These are phyloP conservation scores for Indicator indicator DNA, from an alignment of 2,113 vertebrate genomes.

Conservation along the genomic window DNA sequence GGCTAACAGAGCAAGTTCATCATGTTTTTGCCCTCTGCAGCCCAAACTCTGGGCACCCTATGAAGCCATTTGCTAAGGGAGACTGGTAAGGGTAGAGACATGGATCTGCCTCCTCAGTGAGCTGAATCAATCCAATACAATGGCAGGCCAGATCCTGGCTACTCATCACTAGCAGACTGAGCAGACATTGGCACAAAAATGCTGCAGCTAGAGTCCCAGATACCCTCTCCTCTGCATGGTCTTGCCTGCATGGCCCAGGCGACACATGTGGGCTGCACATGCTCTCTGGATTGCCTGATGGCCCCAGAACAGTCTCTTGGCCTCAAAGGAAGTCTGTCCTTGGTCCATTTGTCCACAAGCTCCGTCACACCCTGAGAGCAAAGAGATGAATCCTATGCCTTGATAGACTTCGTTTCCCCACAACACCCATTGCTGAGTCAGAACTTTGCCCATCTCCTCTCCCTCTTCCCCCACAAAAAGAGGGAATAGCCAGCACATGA, in stretches of 20 bases:
- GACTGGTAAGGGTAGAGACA: background rate
- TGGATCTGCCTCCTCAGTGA: background rate
- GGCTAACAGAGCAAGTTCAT: background rate
- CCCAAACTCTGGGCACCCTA: background rate
- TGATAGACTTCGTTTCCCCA: background rate
- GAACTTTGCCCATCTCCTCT: background rate
- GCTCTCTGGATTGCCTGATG: background rate
- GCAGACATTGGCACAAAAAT: background rate
- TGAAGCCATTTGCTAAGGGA: conserved; percentile 3
- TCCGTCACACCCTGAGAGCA: background rate
- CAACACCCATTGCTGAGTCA: background rate
- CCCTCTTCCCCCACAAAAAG: background rate
- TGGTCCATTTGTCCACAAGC: background rate
- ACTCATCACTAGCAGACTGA: background rate
- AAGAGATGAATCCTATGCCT: background rate
- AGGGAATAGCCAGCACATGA: background rate
- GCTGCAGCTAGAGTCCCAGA: background rate
- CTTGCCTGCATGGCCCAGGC: background rate
- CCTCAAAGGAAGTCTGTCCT: background rate
- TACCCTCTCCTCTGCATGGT: background rate
- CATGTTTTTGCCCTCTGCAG: background rate
- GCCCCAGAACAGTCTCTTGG: background rate
- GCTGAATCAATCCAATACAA: background rate
- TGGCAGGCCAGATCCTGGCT: background rate
- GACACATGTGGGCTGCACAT: background rate